Conservation (phyloP, 2,113 vertebrate species). For the Pterophyllum scalare region DNA sequence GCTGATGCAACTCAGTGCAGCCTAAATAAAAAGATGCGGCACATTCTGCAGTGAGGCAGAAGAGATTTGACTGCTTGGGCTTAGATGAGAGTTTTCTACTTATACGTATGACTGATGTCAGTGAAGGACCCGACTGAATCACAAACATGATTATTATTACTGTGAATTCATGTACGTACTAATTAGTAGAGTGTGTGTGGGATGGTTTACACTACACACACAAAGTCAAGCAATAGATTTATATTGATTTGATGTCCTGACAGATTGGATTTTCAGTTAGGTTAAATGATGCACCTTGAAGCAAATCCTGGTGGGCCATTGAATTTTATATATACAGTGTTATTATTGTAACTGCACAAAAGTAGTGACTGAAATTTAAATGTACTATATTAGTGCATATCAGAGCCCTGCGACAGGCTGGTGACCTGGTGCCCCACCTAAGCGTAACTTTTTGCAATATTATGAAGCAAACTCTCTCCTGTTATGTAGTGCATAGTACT, state of each 20-base stretch:
- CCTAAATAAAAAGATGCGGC: conserved; percentile 43
- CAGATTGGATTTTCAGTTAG: background rate
- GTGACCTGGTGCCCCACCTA: too few species aligned
- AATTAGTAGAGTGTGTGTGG: background rate
- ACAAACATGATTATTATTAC: background rate
- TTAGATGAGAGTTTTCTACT: conserved; percentile 20
- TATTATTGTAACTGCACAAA: background rate
- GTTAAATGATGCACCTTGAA: background rate
- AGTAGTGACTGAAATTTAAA: background rate
- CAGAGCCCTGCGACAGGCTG: too few species aligned
- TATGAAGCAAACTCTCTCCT: background rate
- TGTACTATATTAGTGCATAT: background rate
- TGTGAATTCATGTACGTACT: background rate
- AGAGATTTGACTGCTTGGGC: conserved; percentile 16
- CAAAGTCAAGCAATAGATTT: background rate
- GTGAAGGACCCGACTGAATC: background rate
- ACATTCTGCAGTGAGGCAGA: conserved; percentile 29
- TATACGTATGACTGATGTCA: background rate
- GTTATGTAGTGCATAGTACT: background rate
- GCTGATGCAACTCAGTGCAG: conserved; percentile 23
- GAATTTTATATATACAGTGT: background rate
- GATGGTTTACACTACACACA: background rate
- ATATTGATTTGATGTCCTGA: background rate
- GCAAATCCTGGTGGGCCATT: background rate
- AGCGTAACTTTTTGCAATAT: background rate